These are phyloP conservation scores for Bergia sp. DNA, from an alignment of 92 coral and sea anemone species.

Conservation along the genomic window DNA sequence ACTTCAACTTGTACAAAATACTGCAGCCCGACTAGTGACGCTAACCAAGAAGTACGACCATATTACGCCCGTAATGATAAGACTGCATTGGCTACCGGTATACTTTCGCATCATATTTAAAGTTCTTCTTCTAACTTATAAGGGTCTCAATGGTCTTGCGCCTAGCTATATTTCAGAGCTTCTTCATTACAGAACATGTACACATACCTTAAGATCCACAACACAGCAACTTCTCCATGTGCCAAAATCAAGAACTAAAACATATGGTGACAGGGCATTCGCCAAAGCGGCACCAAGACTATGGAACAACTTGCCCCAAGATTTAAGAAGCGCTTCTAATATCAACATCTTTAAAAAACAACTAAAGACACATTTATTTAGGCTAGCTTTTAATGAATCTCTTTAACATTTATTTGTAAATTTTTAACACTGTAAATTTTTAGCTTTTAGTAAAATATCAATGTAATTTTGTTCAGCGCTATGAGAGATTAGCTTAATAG, in stretches of 20 bases:
- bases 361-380: constrained; percentile 7
- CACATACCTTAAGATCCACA: not conserved
- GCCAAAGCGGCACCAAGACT: not conserved
- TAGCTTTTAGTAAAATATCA: not conserved
- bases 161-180: constrained; percentile 13
- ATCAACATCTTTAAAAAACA: constrained; percentile 6
- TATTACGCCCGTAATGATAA: not conserved
- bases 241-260: constrained; percentile 5
- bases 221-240: constrained; percentile 17
- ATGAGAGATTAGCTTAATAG: not conserved
- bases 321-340: not conserved
- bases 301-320: not conserved
- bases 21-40: not conserved
- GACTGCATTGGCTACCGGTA: not conserved
- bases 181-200: not conserved
- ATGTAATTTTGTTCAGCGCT: not conserved
- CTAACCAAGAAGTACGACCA: not conserved
- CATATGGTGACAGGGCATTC: not conserved
- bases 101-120: not conserved
- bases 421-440: not conserved
- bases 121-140: too few relatives aligned
- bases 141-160: constrained; percentile 14
- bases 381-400: constrained; percentile 7
- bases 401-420: constrained; percentile 1
- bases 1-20: not conserved